phyloP scores from a whole-genome alignment of 2,113 vertebrate species.

The Dermatemys mawii region DNA sequence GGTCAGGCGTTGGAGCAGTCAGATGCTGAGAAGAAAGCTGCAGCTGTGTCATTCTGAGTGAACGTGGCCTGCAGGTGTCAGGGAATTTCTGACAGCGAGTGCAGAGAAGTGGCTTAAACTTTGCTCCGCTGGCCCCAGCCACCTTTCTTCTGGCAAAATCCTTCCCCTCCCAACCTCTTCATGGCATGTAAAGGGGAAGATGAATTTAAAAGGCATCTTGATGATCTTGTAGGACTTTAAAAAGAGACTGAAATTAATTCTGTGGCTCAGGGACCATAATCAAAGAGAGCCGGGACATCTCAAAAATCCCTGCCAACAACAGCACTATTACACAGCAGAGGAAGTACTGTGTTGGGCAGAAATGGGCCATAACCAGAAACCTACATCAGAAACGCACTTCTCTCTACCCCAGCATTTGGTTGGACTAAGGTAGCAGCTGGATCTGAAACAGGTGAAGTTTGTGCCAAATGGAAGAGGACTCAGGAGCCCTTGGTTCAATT shows the following conservation, averaged over 20 bases:
- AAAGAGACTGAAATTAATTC: neutral
- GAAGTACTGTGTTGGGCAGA: neutral
- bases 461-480: neutral
- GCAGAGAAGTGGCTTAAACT: neutral
- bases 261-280: neutral
- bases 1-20: accelerated
- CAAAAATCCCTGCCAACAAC: neutral
- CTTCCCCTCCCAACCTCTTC: neutral
- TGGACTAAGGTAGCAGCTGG: neutral
- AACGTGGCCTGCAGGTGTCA: neutral
- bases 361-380: neutral
- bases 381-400: neutral
- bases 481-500: neutral
- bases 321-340: neutral
- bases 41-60: accelerated
- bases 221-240: neutral
- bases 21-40: neutral
- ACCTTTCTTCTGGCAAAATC: neutral
- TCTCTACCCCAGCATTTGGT: neutral
- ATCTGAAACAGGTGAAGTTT: neutral
- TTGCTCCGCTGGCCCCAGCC: neutral
- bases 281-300: neutral
- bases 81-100: neutral
- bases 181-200: neutral
- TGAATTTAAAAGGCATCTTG: neutral